Evolutionary conservation across 2,888 invertebrate species (phyloP), one percentile per base, ranked within the genome.

Genomic region (Agapostemon virescens): DNA sequence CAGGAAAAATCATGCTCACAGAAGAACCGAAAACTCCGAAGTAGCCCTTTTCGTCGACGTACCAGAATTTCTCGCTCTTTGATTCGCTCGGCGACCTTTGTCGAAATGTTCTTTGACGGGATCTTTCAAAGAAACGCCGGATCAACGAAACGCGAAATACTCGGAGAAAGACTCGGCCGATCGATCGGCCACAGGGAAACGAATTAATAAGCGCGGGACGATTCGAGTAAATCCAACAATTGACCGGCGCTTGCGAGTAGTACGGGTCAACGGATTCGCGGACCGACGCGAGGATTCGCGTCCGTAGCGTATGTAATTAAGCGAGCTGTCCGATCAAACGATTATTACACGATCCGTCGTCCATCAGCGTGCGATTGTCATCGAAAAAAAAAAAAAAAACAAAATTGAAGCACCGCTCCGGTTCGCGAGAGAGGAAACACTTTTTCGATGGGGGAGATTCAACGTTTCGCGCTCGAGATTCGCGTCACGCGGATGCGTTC

Each of bases 401-500:
- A 61, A 17, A 11, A 1, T 9, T 55, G 55, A 1, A n/a, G 11
- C n/a, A 6, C 20, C 30, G 1, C 17, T 17, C 30, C 42, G 80
- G 72, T 36, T 71, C 80, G 11, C n/a, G n/a, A 38, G 40, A 38
- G 40, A 1, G 42, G 30, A 20, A 61, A 30, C 58, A 17, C 26
- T 55, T 26, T 55, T 55, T 55, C 26, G 23, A 23, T 55, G 26
- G 26, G 15, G 23, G 26, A 0, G 23, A 55, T 61, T 11, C 61
- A 40, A 49, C 49, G 49, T 49, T 49, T 11, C 49, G 11, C n/a
- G 49, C 49, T 71, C 58, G n/a, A 23, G 61, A 79, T 80, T 79
- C 72, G 20, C 72, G 81, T 79, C 79, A 80, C 79, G 81, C 71
- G 63, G 36, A 80, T 80, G 67, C 72, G 63, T 52, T 58, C 58